Base-by-base conservation (phyloP, 2,888 invertebrate genomes). In the Cepaea hortensis region DNA sequence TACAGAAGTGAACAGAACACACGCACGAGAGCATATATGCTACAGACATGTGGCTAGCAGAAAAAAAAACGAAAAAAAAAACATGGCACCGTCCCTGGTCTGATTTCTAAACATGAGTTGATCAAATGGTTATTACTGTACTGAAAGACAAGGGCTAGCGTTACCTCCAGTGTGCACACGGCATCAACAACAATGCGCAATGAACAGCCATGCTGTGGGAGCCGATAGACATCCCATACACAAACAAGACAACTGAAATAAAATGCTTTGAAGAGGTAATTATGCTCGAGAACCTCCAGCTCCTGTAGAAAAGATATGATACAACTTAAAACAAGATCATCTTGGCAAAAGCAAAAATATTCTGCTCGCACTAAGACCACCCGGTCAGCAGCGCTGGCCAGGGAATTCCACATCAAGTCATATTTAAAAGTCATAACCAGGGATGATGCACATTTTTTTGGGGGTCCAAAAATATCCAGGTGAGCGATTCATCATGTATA, bases 61-160 rank as follows among this genome's bases (percentile, higher is more conserved):
- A 13, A 23, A 6, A n/a, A n/a, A 55, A n/a, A 11, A 11, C 13
- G 0, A 3, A 62, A 62, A 7, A 3, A 62, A 62, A 79, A 61
- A 79, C 62, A 61, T 23, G 61, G 79, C 79, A 79, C 23, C 79
- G 23, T 62, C 62, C 62, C 79, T 79, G 62, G 79, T 62, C 62
- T 18, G 62, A 79, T 13, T 79, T 79, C 79, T 35, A 35, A 62
- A 79, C 79, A 79, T 79, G 79, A 79, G 61, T 62, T 61, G 77
- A 77, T 35, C 35, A 79, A 79, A 35, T 62, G 6, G 62, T 62
- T 23, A 62, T 46, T 62, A 61, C 62, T 77, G 13, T 61, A 79
- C 79, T 79, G 79, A 79, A 79, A 79, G 79, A 79, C 79, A 79
- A 79, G 79, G 79, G 79, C 35, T 79, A 62, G 62, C 62, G 75